Evolutionary conservation across 2,113 vertebrate species (phyloP), one percentile per base, ranked within the genome.

Genomic region (Chloropsis hardwickii): DNA sequence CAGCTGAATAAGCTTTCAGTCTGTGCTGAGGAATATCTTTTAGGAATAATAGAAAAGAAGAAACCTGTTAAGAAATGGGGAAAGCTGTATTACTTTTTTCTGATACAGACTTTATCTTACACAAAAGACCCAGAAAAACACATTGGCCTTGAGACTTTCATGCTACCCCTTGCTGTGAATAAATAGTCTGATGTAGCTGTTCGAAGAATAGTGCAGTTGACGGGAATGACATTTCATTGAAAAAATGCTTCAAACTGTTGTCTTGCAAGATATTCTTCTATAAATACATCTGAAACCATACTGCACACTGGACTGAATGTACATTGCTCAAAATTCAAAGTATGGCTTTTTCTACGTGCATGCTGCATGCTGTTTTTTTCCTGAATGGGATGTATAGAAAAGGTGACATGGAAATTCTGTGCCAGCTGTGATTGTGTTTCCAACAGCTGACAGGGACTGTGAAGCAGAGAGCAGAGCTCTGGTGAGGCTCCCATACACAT

Each of bases 311-410:
- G 9, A 24, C 39, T 56, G 39, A 65, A 37, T 48, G 11, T 48
- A 17, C 22, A 2, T 48, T 69, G 42, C 37, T 45, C 56, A 44
- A 12, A 84, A 79, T 78, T 76, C 51, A 35, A 39, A 84, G 14
- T 28, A 5, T 3, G 7, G 12, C n/a, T 39, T 73, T 81, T 78
- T 66, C 71, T 44, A 21, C 0, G 0, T 66, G 24, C 24, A 4
- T 70, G 40, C 12, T 25, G n/a, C 9, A 2, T 67, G 33, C 44
- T 45, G 37, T 0, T 40, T 35, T 67, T 37, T 35, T 60, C 48
- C 31, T 51, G 48, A 45, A 45, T 1, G 16, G 25, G 6, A 4
- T 47, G 13, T 53, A 5, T 21, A 48, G 65, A 45, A 69, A 24
- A 61, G 45, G 35, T 80, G 31, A 28, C 0, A 0, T 39, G 66